Evolutionary conservation across 2,113 vertebrate genomes (phyloP), one percentile per base, ranked within the genome.

Genomic region (Lasiurus cinereus): DNA sequence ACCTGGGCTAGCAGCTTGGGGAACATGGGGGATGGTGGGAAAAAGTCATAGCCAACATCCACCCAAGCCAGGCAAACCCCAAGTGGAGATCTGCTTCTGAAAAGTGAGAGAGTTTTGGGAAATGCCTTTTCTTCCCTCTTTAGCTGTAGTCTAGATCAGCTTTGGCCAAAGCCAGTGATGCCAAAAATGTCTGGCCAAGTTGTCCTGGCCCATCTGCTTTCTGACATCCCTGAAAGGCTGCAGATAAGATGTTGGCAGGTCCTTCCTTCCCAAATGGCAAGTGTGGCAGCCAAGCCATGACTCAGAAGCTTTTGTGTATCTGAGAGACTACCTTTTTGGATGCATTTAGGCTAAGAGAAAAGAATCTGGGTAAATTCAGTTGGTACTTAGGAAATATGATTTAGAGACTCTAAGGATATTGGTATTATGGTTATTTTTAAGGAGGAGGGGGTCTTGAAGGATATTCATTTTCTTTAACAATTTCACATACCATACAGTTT

Each of bases 211-310:
- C 2, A 7, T 64, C 80, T 77, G 87, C 80, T 70, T 67, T 36
- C 67, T 69, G 29, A 2, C 74, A n/a, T 86, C 67, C 89, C 83
- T 78, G 82, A 89, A 83, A 79, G 33, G 27, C 27, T 92, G 80
- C 77, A 92, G 80, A 77, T 92, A 79, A 76, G 59, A 62, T 82
- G 62, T 90, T 90, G 72, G 77, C 92, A 95, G 66, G 59, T 8
- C 88, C 46, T 64, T n/a, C 77, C 31, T 24, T 54, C 50, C 72
- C 10, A 0, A 19, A 12, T 33, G 27, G 59, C 69, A 56, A 87
- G n/a, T n/a, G 59, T 88, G 76, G 54, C 24, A 22, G 59, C 66
- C 88, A 94, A n/a, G 62, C 48, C 18, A 0, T 77, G 85, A 82
- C 59, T 76, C 90, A 56, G 54, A 83, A 78, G 48, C 64, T 66